Percentiles rank a stretch among this genome's conserved stretches.
phyloP scores from a whole-genome alignment of 1,140 invertebrate genomes.

The Ectropis grisescens region DNA sequence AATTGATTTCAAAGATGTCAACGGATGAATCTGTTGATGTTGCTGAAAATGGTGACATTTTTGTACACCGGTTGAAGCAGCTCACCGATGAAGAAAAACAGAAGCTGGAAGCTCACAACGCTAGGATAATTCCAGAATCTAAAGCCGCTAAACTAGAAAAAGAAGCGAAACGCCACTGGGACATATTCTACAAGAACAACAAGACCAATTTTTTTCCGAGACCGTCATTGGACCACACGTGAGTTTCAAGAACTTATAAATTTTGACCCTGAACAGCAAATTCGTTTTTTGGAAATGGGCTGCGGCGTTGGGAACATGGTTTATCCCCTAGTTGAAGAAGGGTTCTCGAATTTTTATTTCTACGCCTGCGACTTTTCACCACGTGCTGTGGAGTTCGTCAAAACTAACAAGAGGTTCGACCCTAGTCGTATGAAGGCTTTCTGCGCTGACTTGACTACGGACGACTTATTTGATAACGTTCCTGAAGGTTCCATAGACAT shows the following conservation, averaged over 20 bases:
- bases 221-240: conserved; percentile 96
- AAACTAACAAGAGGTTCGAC: conserved; percentile 75
- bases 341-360: conserved; percentile 77
- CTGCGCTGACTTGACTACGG: conserved; percentile 77
- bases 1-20: too few relatives aligned
- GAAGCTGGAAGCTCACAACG: conserved; percentile 77
- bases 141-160: conserved; percentile 87
- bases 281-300: conserved; percentile 87
- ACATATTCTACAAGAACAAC: conserved; percentile 97
- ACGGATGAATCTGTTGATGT: conserved; percentile 29
- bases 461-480: conserved; percentile 73
- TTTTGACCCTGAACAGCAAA: conserved; percentile 39
- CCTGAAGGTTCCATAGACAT: conserved; percentile 78
- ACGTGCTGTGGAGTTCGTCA: conserved; percentile 90
- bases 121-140: conserved; percentile 74
- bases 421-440: conserved; percentile 80
- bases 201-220: conserved; percentile 94
- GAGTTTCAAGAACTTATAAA: conserved; percentile 90
- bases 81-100: conserved; percentile 73
- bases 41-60: conserved; percentile 30
- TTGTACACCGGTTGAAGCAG: conserved; percentile 67
- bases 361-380: conserved; percentile 96
- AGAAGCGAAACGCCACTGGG: conserved; percentile 95
- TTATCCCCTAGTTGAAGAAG: conserved; percentile 91
- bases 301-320: conserved; percentile 98